Base-by-base conservation (phyloP, 2,888 invertebrate genomes). In the Drosophila algonquin region DNA sequence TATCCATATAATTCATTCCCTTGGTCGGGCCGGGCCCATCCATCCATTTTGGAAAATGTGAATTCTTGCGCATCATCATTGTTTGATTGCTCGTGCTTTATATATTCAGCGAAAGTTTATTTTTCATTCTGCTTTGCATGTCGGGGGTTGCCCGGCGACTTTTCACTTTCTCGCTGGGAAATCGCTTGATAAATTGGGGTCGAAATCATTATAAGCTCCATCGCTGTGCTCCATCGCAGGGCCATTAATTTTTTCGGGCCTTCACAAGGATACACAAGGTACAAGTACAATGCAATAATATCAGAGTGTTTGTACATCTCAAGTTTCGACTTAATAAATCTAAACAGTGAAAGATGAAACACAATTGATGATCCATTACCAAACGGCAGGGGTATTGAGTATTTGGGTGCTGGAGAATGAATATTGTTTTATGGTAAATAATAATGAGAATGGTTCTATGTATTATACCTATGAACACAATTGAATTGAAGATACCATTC, bases 1-100 rank as follows among this genome's bases (percentile, higher is more conserved):
- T 87, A 87, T 87, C 73, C 77, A 80, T 83, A 83, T 80, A 81
- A 83, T 85, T 81, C 89, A 88, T 85, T 86, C 77, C 73, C 75
- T 75, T 71, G 40, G 55, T 27, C 40, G 30, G 58, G 59, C 51
- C 51, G n/a, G 57, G 76, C 61, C 86, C 76, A 78, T 82, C 65
- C 86, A 77, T 79, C 70, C 86, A 88, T 89, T 89, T 87, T 80
- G 76, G 76, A 83, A 84, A 89, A 78, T 89, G 90, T 89, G 87
- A 89, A 89, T 89, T 89, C 89, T 89, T 89, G 88, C 87, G 87
- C 87, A 89, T 90, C 90, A 90, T 90, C 90, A 90, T 89, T 89
- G 90, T 85, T 88, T 89, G 89, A 90, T 89, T 80, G 82, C 74
- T 90, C 81, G 85, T 89, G 79, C 83, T 80, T 82, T 89, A 85